Evolutionary conservation across 2,113 vertebrate species (phyloP), one percentile per base, ranked within the genome.

Genomic region (Zootoca vivipara): DNA sequence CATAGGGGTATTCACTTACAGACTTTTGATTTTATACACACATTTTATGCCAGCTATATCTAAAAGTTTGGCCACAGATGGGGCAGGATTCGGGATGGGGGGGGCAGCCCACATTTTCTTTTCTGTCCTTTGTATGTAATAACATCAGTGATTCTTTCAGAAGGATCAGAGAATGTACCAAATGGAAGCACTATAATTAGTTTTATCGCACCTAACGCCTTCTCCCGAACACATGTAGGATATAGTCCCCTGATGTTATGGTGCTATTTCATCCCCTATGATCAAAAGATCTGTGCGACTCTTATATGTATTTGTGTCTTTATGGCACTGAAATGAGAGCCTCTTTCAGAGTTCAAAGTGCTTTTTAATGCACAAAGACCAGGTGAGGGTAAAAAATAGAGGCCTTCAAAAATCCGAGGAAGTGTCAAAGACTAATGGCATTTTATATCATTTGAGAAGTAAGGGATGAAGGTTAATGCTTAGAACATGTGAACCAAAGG

Each of bases 271-370:
- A 90, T 92, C 84, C 16, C 33, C n/a, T 80, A 87, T 92, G 82
- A 93, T 86, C 86, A 93, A 91, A 90, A 87, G 78, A 56, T 46
- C 89, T 93, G 90, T 58, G 90, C 52, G 64, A 90, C 40, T 93
- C 85, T 88, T 91, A 86, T 77, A 33, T 30, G 67, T 92, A 91
- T 94, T 89, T 4, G 9, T 83, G 85, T 42, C 75, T 90, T 93
- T 88, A 89, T 85, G 85, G 78, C 40, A 85, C 78, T 86, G 69
- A 91, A 93, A 90, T 46, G 85, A 92, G 83, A 83, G 86, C 15
- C 90, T 87, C 75, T 88, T 86, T 20, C 46, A 86, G 56, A 82
- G 73, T 73, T 90, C 58, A 79, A 88, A 91, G 89, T 7, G 62
- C 92, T 92, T 89, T 90, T 83, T 82, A 74, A 92, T 78, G 74